Evolutionary conservation across 2,797 vertebrate genomes (phyloP).

Genomic region (Ptychadena robeensis): DNA sequence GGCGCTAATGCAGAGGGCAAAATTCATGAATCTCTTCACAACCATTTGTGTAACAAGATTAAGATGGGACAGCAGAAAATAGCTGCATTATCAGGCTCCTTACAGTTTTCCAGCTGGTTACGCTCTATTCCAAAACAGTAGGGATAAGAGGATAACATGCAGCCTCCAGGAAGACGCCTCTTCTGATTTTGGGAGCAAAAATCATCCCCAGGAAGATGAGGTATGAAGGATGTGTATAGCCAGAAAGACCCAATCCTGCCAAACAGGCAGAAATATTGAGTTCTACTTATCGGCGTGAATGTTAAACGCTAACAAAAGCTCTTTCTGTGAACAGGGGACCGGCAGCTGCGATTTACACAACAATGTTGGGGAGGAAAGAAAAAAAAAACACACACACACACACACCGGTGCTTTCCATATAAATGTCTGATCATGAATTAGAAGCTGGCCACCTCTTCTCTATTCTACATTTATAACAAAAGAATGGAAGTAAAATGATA

Average conservation of each 20-base stretch:
- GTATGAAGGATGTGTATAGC: conserved; percentile 72
- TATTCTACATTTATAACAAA: conserved; percentile 20
- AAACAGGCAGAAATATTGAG: conserved; percentile 75
- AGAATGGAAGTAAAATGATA: conserved; percentile 28
- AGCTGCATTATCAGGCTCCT: conserved; percentile 99
- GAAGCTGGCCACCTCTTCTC: neutral
- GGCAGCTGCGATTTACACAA: conserved; percentile 52
- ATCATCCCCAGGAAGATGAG: conserved; percentile 74
- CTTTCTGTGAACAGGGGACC: conserved; percentile 38
- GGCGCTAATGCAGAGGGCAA: conserved; percentile 87
- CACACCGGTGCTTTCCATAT: neutral
- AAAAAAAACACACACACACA: conserved; percentile 36
- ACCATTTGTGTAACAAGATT: conserved; percentile 99
- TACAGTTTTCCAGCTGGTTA: conserved; percentile 99
- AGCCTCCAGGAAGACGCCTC: conserved; percentile 81
- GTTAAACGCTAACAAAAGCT: conserved; percentile 66
- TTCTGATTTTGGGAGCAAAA: conserved; percentile 80
- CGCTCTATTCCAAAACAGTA: conserved; percentile 98
- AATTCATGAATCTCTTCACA: conserved; percentile 99
- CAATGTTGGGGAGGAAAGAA: conserved; percentile 45
- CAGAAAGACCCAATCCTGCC: conserved; percentile 69
- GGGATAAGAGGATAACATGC: conserved; percentile 99
- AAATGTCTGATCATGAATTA: conserved; percentile 45
- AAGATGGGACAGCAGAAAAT: conserved; percentile 98
- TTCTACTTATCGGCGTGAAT: conserved; percentile 65